Evolutionary conservation across 2,888 invertebrate genomes (phyloP), one percentile per base, ranked within the genome.

Genomic region (Philaethria dido): DNA sequence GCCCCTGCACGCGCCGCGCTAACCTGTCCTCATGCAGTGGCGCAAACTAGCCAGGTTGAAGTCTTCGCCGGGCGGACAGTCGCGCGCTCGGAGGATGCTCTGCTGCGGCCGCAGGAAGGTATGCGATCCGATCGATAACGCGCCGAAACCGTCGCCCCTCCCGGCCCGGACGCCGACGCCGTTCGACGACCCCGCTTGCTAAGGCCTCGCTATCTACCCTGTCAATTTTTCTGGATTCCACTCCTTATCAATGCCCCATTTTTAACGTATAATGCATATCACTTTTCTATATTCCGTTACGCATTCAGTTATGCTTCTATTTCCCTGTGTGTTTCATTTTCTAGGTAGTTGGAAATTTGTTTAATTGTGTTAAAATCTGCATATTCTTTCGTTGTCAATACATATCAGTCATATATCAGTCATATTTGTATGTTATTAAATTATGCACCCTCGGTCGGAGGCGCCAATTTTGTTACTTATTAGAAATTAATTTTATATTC

Each of bases 91-190:
- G 94, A 96, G 95, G 94, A 97, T 97, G 97, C 97, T 97, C 94
- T 97, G 97, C 95, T 97, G 97, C 95, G 97, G 97, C 94, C 96
- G 97, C 93, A 96, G 97, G 94, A 97, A 97, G 97, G 97, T 97
- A 93, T 94, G 88, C 85, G 83, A 82, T 84, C 77, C 87, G 93
- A 87, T 93, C 93, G 88, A 89, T 93, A 86, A 83, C 88, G 85
- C 89, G 89, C 89, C 90, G 87, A 87, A 89, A 88, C 88, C 84
- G 84, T 82, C 87, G 87, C 89, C 89, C 91, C 89, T 88, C 88
- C 89, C 90, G 87, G 84, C 85, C 86, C 88, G 87, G 87, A 85
- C 88, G 87, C 87, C 88, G 88, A 84, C 89, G 86, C 85, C 84
- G 85, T 89, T 86, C 91, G 88, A 88, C 91, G 91, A 90, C 91